Evolutionary conservation across 2,888 invertebrate species (phyloP).

Genomic region (Synanthedon tipuliformis): DNA sequence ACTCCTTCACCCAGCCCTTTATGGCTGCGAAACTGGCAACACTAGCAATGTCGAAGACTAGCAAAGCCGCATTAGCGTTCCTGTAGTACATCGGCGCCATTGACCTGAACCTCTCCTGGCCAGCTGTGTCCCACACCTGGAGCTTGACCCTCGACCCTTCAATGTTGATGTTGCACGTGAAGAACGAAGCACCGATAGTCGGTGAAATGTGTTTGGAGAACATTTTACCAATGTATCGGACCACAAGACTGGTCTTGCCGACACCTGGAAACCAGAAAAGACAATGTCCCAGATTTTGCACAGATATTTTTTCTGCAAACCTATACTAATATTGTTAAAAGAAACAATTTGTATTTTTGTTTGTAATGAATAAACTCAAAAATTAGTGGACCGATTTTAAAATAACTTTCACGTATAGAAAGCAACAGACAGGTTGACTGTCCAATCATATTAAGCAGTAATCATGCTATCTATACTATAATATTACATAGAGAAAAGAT

Average conservation of each 20-base stretch:
- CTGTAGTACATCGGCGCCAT: conserved; percentile 97
- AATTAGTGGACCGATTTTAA: no score
- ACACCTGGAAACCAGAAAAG: conserved; percentile 74
- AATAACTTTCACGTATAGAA: no score
- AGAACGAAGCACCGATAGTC: conserved; percentile 92
- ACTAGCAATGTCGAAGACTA: conserved; percentile 88
- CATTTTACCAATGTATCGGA: conserved; percentile 82
- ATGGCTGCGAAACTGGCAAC: conserved; percentile 80
- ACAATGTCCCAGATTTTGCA: no score
- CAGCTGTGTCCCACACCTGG: conserved; percentile 91
- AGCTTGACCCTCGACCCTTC: conserved; percentile 79
- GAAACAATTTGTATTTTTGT: no score
- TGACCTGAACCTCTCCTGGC: conserved; percentile 87
- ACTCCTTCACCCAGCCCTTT: conserved; percentile 87
- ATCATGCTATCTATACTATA: no score
- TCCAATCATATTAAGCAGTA: no score
- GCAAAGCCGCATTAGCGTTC: conserved; percentile 88
- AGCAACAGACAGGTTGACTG: no score
- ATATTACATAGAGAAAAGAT: no score
- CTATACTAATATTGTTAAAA: no score
- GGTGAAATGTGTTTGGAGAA: conserved; percentile 81
- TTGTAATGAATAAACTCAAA: no score
- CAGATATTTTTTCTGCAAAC: no score
- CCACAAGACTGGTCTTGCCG: conserved; percentile 89
- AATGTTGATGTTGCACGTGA: conserved; percentile 84